A percentile compares a stretch with the other conserved stretches of the same genome.
Evolutionary conservation across 1,140 invertebrate species (phyloP).

Genomic region (Neodiprion pinetum): DNA sequence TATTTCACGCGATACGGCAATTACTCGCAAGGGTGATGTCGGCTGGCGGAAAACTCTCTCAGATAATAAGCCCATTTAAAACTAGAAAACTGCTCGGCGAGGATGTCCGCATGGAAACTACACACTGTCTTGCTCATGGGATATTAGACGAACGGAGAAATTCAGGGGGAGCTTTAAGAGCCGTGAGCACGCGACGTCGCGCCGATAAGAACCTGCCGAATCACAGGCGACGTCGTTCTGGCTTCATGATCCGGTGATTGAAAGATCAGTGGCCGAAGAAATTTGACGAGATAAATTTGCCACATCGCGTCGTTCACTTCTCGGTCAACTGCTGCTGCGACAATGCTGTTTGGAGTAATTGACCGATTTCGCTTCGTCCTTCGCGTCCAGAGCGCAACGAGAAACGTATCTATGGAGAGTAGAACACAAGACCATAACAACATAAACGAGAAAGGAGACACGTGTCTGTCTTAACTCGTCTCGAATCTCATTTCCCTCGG

Average conservation of each 20-base stretch:
- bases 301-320: no score
- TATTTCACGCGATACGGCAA: background rate
- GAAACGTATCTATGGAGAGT: no score
- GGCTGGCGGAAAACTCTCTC: background rate
- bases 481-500: background rate
- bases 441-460: background rate
- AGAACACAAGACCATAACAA: no score
- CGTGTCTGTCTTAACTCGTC: background rate
- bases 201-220: no score
- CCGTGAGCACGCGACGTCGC: background rate
- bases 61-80: background rate
- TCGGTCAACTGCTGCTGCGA: no score
- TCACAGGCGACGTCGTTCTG: no score
- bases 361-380: no score
- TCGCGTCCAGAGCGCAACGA: no score
- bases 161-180: background rate
- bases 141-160: background rate
- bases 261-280: no score
- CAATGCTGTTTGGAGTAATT: no score
- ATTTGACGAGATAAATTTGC: no score
- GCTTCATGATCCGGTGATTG: no score
- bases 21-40: background rate
- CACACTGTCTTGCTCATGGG: background rate
- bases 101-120: background rate
- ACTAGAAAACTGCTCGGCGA: background rate